Evolutionary conservation across 2,797 vertebrate species (phyloP), one percentile per base, ranked within the genome.

Genomic region (Chrysolophus pictus): DNA sequence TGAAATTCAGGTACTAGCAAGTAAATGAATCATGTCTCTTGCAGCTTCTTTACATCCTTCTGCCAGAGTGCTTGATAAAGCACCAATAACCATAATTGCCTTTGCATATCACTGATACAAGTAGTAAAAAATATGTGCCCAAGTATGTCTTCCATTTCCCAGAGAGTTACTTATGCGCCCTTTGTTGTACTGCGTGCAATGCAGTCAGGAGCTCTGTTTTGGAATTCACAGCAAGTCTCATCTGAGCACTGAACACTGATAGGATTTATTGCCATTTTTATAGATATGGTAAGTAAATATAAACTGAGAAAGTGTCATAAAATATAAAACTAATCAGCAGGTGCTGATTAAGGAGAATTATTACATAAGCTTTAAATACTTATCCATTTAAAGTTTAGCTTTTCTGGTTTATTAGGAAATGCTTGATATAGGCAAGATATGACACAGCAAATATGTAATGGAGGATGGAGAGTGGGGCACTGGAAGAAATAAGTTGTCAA

Each of bases 261-360:
- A 67, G 88, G 93, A 96, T 92, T 93, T 95, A 96, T 87, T 75
- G 39, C 31, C 65, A 46, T 87, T 93, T 97, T 94, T 93, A 94
- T 90, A 86, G 76, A 63, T 86, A 76, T 24, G 26, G 59, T 60
- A 90, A 93, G 71, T 91, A 96, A 96, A 95, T 76, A 92, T 74
- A 84, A 94, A 83, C n/a, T 49, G 49, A 58, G 28, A 79, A 90
- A 93, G 53, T 49, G 22, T 87, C 35, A 71, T 93, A 83, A 95
- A 91, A 74, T 65, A 84, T 49, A 91, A 79, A 92, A 79, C 44
- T 94, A 62, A 94, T 89, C 84, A 95, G 53, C 49, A 93, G 53
- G 88, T 88, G 63, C 79, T 95, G 86, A 91, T 94, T 95, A 94
- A 83, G 82, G 62, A 86, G 83, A 91, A 92, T 87, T 92, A 84